Conservation (phyloP, 1,140 invertebrate genomes). For the Aphidius ervi region DNA sequence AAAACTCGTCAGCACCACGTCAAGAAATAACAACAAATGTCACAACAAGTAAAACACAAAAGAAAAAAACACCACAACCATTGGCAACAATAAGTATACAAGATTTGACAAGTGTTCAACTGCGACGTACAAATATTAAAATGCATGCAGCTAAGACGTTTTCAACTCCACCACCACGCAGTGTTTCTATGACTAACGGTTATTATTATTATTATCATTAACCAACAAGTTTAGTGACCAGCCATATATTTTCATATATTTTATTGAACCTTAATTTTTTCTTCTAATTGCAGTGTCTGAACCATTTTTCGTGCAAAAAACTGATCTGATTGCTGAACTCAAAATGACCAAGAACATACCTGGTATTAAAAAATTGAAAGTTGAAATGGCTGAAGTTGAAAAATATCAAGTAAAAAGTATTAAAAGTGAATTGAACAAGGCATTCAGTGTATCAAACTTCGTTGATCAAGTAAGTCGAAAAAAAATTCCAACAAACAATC, state of each 20-base stretch:
- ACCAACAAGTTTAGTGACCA: neutral
- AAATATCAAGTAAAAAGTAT: constrained; percentile 74
- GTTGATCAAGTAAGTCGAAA: constrained; percentile 72
- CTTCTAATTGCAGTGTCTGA: constrained; percentile 55
- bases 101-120: constrained; percentile 76
- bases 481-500: neutral
- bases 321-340: constrained; percentile 82
- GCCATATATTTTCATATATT: constrained; percentile 9
- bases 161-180: constrained; percentile 67
- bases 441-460: constrained; percentile 82
- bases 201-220: constrained; percentile 14
- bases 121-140: constrained; percentile 67
- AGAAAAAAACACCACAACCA: constrained; percentile 60
- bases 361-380: constrained; percentile 85
- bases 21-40: neutral
- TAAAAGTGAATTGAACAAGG: constrained; percentile 74
- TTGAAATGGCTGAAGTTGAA: constrained; percentile 77
- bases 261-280: constrained; percentile 16
- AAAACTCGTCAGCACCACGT: constrained; percentile 9
- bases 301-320: constrained; percentile 72
- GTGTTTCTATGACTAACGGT: constrained; percentile 62
- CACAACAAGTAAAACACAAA: neutral
- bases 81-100: constrained; percentile 80
- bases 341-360: constrained; percentile 87
- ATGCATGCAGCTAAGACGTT: constrained; percentile 73